These are phyloP conservation scores for Ornithorhynchus anatinus DNA, from an alignment of 2,113 vertebrate species.

Conservation along the genomic window DNA sequence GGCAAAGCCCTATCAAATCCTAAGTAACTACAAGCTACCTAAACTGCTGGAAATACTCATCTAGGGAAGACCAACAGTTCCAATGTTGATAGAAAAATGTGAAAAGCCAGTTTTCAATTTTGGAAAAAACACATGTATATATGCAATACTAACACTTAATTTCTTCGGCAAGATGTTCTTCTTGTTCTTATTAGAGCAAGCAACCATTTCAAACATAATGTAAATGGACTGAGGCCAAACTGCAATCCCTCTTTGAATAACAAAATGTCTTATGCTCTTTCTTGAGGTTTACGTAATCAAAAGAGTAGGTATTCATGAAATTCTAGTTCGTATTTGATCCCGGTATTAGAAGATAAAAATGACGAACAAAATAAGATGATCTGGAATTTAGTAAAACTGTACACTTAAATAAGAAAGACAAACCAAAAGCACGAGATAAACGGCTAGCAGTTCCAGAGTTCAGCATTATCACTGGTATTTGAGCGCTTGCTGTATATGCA, in stretches of 20 bases:
- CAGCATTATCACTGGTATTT: too few species aligned
- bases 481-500: too few species aligned
- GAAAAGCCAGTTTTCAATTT: background rate
- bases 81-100: background rate
- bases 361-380: background rate
- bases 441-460: too few species aligned
- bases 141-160: background rate
- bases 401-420: background rate
- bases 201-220: background rate
- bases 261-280: background rate
- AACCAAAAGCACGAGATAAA: background rate
- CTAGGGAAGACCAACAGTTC: background rate
- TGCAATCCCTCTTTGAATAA: background rate
- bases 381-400: background rate
- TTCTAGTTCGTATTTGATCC: background rate
- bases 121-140: background rate
- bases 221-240: background rate
- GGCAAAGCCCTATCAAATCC: background rate
- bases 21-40: background rate
- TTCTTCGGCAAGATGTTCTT: background rate
- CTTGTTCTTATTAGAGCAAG: background rate
- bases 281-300: slow-evolving; percentile 12
- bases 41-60: background rate
- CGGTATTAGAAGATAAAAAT: background rate
- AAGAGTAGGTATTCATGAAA: background rate